phyloP scores from a whole-genome alignment of 2,113 vertebrate genomes.

The Sylvicapra grimmia region DNA sequence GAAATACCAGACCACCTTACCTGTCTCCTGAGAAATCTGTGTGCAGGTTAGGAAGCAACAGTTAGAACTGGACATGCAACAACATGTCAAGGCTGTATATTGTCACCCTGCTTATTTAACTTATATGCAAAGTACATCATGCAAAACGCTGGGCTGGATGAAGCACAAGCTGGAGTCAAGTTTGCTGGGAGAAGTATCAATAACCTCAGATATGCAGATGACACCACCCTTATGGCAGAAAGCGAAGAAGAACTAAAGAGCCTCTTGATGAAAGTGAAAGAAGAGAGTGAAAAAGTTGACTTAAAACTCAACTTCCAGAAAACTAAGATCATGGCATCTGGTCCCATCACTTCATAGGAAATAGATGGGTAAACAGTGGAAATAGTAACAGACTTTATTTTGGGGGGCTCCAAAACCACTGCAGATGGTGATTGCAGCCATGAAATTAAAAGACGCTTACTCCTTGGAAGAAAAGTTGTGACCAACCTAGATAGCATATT shows the following conservation, averaged over 20 bases:
- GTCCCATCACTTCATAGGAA: neutral
- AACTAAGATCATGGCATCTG: neutral
- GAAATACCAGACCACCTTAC: neutral
- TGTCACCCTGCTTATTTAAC: neutral
- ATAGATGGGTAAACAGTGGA: neutral
- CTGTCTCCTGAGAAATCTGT: neutral
- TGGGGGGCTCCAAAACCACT: neutral
- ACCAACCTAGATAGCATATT: neutral
- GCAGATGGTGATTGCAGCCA: neutral
- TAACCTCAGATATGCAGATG: neutral
- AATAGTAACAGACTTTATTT: neutral
- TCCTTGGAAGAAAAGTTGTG: neutral
- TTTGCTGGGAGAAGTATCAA: neutral
- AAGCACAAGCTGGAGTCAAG: neutral
- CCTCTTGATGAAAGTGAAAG: neutral
- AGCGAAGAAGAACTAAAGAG: too few species aligned
- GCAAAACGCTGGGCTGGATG: neutral
- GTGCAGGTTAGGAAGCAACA: neutral
- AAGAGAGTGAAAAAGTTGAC: neutral
- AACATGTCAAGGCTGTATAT: neutral
- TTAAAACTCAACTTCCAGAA: neutral
- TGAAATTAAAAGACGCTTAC: neutral
- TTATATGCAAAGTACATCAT: neutral
- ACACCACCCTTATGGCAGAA: too few species aligned
- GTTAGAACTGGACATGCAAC: neutral